phyloP scores from a whole-genome alignment of 2,888 invertebrate genomes.

The Lepidocyrtoides sp. region DNA sequence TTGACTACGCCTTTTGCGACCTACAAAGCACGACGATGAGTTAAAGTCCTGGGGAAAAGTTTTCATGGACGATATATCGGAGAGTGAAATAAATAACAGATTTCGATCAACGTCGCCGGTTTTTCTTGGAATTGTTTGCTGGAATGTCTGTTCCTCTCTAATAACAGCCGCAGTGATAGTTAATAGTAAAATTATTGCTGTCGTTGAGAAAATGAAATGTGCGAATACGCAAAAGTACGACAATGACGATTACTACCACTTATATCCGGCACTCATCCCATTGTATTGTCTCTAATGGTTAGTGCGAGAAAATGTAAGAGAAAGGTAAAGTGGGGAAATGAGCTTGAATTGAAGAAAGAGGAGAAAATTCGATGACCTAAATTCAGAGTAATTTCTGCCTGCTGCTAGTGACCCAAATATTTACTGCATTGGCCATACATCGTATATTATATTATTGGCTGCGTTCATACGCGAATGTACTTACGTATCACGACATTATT shows the following conservation, averaged over 20 bases:
- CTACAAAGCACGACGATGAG: neutral
- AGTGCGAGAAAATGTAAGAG: neutral
- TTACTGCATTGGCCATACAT: constrained; percentile 39
- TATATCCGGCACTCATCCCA: too few species aligned
- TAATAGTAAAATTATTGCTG: neutral
- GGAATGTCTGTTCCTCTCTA: neutral
- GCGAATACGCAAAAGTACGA: neutral
- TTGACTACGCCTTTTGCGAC: neutral
- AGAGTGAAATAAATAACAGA: neutral
- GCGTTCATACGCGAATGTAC: neutral
- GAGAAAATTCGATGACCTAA: constrained; percentile 67
- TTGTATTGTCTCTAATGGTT: neutral
- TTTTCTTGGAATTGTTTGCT: constrained; percentile 14
- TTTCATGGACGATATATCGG: constrained; percentile 9
- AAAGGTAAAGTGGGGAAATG: constrained; percentile 32
- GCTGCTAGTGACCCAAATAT: constrained; percentile 72
- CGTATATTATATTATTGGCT: constrained; percentile 26
- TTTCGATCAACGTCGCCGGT: neutral
- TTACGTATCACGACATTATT: neutral
- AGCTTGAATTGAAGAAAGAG: constrained; percentile 16
- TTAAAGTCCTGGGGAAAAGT: neutral
- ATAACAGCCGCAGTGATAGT: neutral
- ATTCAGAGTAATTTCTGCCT: constrained; percentile 62
- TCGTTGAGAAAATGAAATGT: neutral
- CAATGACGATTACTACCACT: too few species aligned